Conservation (phyloP, 1,140 invertebrate species). For the Catajapyx aquilonaris region DNA sequence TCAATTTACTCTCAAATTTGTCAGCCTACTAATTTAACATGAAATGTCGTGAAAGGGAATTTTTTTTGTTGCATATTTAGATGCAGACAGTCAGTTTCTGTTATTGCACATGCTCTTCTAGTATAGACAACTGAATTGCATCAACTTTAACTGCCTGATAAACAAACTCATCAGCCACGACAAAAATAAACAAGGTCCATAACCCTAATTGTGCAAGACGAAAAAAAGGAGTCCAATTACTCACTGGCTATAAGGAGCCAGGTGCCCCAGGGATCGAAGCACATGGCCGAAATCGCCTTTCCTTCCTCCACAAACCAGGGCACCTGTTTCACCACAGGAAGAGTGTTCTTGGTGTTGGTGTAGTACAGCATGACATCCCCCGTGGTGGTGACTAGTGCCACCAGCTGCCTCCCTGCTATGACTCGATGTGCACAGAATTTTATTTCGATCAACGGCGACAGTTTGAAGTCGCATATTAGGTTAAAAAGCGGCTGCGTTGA, state of each 20-base stretch:
- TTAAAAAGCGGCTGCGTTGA: no score
- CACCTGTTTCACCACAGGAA: conserved; percentile 36
- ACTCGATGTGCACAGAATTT: neutral
- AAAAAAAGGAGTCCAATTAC: conserved; percentile 13
- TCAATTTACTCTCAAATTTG: no score
- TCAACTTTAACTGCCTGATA: no score
- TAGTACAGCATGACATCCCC: conserved; percentile 22
- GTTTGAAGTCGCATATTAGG: no score
- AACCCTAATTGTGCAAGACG: neutral
- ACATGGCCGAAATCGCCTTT: conserved; percentile 36
- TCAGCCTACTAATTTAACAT: no score
- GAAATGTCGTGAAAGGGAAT: no score
- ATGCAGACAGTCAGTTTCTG: no score
- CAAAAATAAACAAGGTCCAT: conserved; percentile 1
- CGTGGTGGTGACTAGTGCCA: neutral
- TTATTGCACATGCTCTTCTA: no score
- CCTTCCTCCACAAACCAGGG: conserved; percentile 38
- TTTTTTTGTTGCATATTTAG: no score
- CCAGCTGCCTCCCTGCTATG: neutral
- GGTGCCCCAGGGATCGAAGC: conserved; percentile 43
- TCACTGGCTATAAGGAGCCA: conserved; percentile 40
- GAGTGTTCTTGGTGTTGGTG: conserved; percentile 14
- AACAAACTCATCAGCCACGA: no score
- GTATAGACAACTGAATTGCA: no score
- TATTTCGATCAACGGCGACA: no score